Base-by-base conservation (phyloP, 2,888 invertebrate species). In the Mantis religiosa region DNA sequence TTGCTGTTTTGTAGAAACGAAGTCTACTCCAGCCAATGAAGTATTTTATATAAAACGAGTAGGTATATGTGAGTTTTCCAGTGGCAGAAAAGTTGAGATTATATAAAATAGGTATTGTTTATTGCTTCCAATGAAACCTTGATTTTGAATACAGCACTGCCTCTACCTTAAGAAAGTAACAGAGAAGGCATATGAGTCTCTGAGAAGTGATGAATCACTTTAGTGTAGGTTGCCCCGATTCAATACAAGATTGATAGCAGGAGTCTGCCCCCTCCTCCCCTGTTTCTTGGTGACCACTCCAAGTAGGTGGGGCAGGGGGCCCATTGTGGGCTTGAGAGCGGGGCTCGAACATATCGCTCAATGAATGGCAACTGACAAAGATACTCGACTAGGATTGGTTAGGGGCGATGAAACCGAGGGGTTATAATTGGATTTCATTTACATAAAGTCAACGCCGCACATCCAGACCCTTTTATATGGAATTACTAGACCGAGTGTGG, bases 231-330 rank as follows among this genome's bases (percentile, higher is more conserved):
- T 27, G 41, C 20, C 85, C 27, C 30, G 54, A 47, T 27, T 88
- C 81, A 85, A 88, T 88, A 85, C 88, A 89, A 89, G 89, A 89
- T 87, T 89, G 89, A 89, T 89, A 30, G 89, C 71, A 25, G 27
- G 82, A 41, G 54, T 20, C 54, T 71, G 54, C 54, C 54, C 14
- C 54, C 54, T 54, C 54, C 54, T 54, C 54, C n/a, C n/a, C 54
- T 54, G 15, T 20, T 15, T 6, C 20, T 15, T 71, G 54, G 54
- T 71, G 54, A 71, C 54, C 54, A 71, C 54, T 71, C 54, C 54
- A 71, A 71, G 54, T 71, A 71, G 54, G 54, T 71, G 54, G 54
- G 54, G 54, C 54, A 71, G 54, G 54, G 54, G 54, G 54, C 54
- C 54, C 54, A 71, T 71, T 71, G 54, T 71, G 54, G 54, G 54